Conservation (phyloP, 2,113 vertebrate species). For the Calypte anna region DNA sequence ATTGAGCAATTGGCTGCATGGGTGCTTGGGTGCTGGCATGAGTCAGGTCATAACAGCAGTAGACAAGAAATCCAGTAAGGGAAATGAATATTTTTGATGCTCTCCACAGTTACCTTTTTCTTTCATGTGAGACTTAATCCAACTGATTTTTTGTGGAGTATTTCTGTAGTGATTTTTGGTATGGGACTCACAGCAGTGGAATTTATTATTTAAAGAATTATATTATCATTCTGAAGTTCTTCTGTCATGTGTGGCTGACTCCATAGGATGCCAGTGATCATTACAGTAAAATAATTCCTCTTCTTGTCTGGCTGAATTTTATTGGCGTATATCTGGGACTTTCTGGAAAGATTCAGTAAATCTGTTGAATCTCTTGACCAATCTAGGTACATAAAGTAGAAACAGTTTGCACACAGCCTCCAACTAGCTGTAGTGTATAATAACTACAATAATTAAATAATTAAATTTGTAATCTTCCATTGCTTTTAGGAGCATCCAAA, state of each 20-base stretch:
- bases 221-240: neutral
- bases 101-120: neutral
- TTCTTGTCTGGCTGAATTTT: neutral
- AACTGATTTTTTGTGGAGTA: neutral
- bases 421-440: neutral
- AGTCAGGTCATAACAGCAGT: neutral
- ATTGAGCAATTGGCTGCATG: accelerated
- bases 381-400: neutral
- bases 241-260: neutral
- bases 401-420: neutral
- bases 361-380: neutral
- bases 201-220: neutral
- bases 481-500: neutral
- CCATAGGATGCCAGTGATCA: neutral
- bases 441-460: neutral
- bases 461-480: neutral
- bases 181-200: neutral
- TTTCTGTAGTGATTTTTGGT: neutral
- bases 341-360: neutral
- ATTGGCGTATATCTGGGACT: neutral
- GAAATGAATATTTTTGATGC: neutral
- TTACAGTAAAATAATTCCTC: neutral
- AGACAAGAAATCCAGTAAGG: neutral
- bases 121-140: neutral
- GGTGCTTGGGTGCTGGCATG: neutral